Evolutionary conservation across 2,888 invertebrate species (phyloP), one percentile per base, ranked within the genome.

Genomic region (Lomographa bimaculata): DNA sequence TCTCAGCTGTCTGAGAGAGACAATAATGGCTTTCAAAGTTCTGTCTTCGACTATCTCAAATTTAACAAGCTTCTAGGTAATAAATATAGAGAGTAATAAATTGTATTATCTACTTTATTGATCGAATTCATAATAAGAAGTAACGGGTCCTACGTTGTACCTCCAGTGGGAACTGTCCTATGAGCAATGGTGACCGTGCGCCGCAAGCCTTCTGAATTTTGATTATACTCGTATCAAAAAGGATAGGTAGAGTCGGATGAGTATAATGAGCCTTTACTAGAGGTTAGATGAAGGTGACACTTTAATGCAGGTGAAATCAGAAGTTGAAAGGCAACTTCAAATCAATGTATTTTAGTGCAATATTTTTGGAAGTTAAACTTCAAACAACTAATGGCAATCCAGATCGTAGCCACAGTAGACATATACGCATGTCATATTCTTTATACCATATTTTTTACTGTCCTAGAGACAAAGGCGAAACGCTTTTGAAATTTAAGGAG

Each of bases 281-380:
- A 55, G 56, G 54, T 59, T 64, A 59, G 59, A 60, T 67, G 67
- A 74, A 74, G 76, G 76, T 57, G 72, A 51, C 42, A 50, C 60
- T 62, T 58, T 52, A 57, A 28, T 10, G 10, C 14, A 17, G 6
- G n/a, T n/a, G n/a, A n/a, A n/a, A n/a, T n/a, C n/a, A n/a, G n/a
- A n/a, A n/a, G n/a, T n/a, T n/a, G n/a, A n/a, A n/a, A n/a, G n/a
- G n/a, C n/a, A n/a, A n/a, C n/a, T n/a, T n/a, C n/a, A n/a, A n/a
- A n/a, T n/a, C n/a, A n/a, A n/a, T n/a, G n/a, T n/a, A n/a, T n/a
- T n/a, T n/a, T n/a, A n/a, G n/a, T n/a, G n/a, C n/a, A n/a, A n/a
- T n/a, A n/a, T n/a, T n/a, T n/a, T n/a, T n/a, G n/a, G n/a, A n/a
- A n/a, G n/a, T n/a, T n/a, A n/a, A n/a, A n/a, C n/a, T n/a, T n/a